phyloP scores from a whole-genome alignment of 2,888 invertebrate genomes.

The Nephrotoma flavescens region DNA sequence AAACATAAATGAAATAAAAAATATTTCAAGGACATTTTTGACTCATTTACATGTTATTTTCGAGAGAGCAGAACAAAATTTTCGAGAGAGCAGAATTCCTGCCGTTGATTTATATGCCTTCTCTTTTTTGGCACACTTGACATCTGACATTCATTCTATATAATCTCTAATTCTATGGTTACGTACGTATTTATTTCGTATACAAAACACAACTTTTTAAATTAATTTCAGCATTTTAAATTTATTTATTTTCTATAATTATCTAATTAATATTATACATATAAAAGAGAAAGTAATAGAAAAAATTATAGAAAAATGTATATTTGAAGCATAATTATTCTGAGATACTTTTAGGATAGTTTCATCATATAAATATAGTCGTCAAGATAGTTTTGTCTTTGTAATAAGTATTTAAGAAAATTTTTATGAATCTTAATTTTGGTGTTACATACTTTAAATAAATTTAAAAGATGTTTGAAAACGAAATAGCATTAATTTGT shows the following conservation, averaged over 20 bases:
- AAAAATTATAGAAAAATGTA: neutral
- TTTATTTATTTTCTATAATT: neutral
- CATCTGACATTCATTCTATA: too few species aligned
- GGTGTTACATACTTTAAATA: neutral
- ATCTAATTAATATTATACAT: neutral
- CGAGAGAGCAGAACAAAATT: too few species aligned
- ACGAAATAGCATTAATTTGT: neutral
- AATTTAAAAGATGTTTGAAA: neutral
- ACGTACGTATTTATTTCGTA: too few species aligned
- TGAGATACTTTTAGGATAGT: neutral
- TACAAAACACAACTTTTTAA: neutral
- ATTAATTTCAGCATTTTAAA: neutral
- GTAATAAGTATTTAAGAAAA: neutral
- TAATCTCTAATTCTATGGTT: too few species aligned
- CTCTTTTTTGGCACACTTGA: too few species aligned
- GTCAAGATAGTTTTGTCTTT: neutral
- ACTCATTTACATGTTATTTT: too few species aligned
- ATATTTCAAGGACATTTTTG: too few species aligned
- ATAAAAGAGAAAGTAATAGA: neutral
- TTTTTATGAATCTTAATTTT: neutral
- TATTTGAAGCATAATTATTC: neutral
- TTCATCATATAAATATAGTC: neutral
- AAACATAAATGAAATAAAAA: too few species aligned
- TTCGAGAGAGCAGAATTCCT: too few species aligned
- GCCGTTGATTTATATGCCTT: too few species aligned